Conservation (phyloP, 2,888 invertebrate genomes). For the Spilarctia lutea region DNA sequence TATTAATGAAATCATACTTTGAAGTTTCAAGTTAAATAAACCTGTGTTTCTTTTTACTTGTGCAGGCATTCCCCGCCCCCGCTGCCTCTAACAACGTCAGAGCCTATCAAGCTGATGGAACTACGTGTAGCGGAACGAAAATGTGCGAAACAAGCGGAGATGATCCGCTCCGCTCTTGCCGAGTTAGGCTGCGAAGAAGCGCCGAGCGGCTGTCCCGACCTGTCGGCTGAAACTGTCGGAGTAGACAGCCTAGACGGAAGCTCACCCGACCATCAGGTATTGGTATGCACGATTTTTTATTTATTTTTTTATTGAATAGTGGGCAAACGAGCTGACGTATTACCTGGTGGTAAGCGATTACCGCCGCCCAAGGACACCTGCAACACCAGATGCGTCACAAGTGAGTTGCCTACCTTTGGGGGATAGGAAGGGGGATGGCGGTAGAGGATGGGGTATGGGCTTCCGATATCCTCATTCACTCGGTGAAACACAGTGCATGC, state of each 20-base stretch:
- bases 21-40: neutral
- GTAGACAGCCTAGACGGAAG: constrained; percentile 88
- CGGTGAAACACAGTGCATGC: too few species aligned
- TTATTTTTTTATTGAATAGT: too few species aligned
- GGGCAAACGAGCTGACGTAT: too few species aligned
- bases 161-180: constrained; percentile 94
- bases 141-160: constrained; percentile 92
- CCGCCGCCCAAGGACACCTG: too few species aligned
- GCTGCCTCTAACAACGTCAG: constrained; percentile 79
- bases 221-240: constrained; percentile 91
- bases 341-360: too few species aligned
- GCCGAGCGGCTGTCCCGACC: constrained; percentile 93
- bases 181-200: constrained; percentile 95
- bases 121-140: constrained; percentile 94
- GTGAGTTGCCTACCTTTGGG: too few species aligned
- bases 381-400: too few species aligned
- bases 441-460: too few species aligned
- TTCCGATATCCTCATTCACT: too few species aligned
- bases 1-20: too few species aligned
- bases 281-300: constrained; percentile 5
- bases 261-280: constrained; percentile 89
- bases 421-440: too few species aligned
- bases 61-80: constrained; percentile 82
- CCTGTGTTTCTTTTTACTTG: neutral
- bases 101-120: constrained; percentile 91